A percentile compares a stretch with the other conserved stretches of the same genome.
Conservation (phyloP, 2,888 invertebrate species). For the Pachliopta kotzebuea region DNA sequence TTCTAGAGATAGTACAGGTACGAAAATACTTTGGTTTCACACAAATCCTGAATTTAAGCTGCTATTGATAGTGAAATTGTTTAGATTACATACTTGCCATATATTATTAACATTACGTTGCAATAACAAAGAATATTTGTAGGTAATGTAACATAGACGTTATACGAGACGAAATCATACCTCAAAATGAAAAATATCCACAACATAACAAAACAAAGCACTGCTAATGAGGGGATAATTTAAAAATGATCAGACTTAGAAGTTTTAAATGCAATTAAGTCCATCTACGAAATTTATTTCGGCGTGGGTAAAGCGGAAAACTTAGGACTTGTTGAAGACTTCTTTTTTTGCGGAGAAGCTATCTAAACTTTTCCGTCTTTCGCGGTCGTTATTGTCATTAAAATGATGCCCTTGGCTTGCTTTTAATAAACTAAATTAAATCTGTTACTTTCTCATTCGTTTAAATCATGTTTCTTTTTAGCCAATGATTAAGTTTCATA, state of each 20-base stretch:
- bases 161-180: too few relatives aligned
- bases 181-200: too few relatives aligned
- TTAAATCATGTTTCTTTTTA: too few relatives aligned
- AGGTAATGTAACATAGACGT: too few relatives aligned
- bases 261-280: conserved; percentile 75
- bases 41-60: not conserved
- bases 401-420: conserved; percentile 40
- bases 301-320: conserved; percentile 73
- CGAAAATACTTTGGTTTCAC: not conserved
- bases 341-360: conserved; percentile 51
- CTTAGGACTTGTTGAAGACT: conserved; percentile 48
- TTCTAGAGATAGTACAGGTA: not conserved
- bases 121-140: too few relatives aligned
- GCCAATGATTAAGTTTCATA: too few relatives aligned
- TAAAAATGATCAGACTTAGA: conserved; percentile 73
- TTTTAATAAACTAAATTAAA: conserved; percentile 42
- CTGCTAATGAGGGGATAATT: conserved; percentile 11
- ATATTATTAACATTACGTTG: too few relatives aligned
- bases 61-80: not conserved
- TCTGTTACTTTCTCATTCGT: not conserved
- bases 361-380: conserved; percentile 63
- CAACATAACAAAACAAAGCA: not conserved
- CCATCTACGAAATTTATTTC: conserved; percentile 71
- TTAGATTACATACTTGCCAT: not conserved
- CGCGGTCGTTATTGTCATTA: conserved; percentile 54